Evolutionary conservation across 2,888 invertebrate species (phyloP).

Genomic region (Phorcus lineatus): DNA sequence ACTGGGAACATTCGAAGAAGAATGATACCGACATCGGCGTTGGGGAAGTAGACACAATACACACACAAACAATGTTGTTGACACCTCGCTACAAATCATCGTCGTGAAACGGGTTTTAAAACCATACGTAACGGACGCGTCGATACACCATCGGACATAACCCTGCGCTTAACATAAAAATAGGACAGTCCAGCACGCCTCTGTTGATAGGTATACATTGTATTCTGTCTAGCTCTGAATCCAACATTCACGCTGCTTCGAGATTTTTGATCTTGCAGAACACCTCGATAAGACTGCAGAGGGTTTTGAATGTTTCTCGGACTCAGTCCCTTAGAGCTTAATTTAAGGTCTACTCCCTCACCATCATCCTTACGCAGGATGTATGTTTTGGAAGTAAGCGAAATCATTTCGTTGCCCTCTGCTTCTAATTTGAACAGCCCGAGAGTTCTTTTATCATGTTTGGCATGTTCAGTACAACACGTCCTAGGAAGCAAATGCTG

Average conservation of each 20-base stretch:
- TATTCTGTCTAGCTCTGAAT: not conserved
- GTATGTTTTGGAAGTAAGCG: constrained; percentile 1
- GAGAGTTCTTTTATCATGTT: not conserved
- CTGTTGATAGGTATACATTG: not conserved
- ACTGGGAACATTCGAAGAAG: too few relatives aligned
- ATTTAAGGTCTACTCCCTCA: not conserved
- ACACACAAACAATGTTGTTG: too few relatives aligned
- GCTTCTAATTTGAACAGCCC: not conserved
- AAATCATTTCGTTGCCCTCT: not conserved
- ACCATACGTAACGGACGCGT: too few relatives aligned
- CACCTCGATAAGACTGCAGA: not conserved
- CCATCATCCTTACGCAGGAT: not conserved
- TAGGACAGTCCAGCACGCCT: too few relatives aligned
- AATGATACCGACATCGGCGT: too few relatives aligned
- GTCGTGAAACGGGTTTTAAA: too few relatives aligned
- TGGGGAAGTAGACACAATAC: too few relatives aligned
- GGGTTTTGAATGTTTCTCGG: not conserved
- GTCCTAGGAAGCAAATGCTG: not conserved
- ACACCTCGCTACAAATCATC: too few relatives aligned
- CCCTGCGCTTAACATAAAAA: too few relatives aligned
- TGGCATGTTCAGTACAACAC: not conserved
- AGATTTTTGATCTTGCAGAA: not conserved
- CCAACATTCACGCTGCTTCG: not conserved
- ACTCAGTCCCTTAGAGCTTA: not conserved
- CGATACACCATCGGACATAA: too few relatives aligned